Conservation (phyloP, 2,888 invertebrate genomes). For the Zeuzera pyrina region DNA sequence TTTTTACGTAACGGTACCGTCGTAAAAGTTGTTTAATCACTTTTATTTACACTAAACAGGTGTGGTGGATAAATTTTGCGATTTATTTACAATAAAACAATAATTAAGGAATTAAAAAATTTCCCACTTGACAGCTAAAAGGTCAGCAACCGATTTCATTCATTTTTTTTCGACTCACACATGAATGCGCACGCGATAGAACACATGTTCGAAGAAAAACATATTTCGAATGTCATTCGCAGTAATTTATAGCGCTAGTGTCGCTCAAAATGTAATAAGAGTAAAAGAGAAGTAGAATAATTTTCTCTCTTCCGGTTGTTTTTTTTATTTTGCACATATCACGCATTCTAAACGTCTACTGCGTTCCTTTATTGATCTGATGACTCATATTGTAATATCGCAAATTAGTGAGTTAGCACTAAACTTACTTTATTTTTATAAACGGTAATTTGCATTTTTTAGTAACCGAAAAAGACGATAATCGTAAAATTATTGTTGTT, state of each 20-base stretch:
- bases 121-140: constrained; percentile 55
- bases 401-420: no score
- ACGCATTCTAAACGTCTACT: constrained; percentile 1
- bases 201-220: constrained; percentile 13
- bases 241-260: constrained; percentile 5
- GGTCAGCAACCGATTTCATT: constrained; percentile 56
- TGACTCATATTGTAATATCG: no score
- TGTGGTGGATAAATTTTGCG: background rate
- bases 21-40: no score
- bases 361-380: no score
- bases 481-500: no score
- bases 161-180: constrained; percentile 21
- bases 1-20: no score
- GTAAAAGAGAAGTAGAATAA: constrained; percentile 4
- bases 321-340: constrained; percentile 3
- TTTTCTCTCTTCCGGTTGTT: constrained; percentile 1
- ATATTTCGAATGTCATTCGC: constrained; percentile 4
- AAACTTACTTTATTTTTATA: no score
- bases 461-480: no score
- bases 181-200: constrained; percentile 17
- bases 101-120: constrained; percentile 37
- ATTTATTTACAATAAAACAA: constrained; percentile 20
- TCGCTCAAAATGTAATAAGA: background rate
- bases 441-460: no score
- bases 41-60: no score